Conservation (phyloP, 2,797 vertebrate species). For the Acanthornis magna region DNA sequence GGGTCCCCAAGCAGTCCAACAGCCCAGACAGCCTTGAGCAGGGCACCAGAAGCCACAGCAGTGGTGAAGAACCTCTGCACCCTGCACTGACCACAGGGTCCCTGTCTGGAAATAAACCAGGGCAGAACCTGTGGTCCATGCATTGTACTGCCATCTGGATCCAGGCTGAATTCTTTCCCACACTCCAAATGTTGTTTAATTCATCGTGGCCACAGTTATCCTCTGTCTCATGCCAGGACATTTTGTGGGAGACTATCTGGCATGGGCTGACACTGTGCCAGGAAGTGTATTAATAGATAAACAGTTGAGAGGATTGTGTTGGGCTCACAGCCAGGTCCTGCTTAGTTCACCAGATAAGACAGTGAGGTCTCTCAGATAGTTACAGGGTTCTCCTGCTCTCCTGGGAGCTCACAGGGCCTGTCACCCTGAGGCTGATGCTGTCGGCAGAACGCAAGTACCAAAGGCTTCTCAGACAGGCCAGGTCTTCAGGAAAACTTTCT, state of each 20-base stretch:
- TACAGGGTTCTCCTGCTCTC: neutral
- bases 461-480: neutral
- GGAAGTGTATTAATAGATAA: constrained; percentile 44
- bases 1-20: neutral
- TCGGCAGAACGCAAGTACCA: neutral
- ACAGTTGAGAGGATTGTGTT: constrained; percentile 1
- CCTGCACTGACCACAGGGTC: neutral
- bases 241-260: constrained; percentile 29
- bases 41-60: neutral
- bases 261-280: constrained; percentile 14
- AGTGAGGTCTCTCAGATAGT: neutral
- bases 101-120: neutral
- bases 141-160: neutral
- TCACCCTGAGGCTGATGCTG: neutral
- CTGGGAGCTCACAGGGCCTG: neutral
- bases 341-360: neutral
- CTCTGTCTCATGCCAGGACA: constrained; percentile 10
- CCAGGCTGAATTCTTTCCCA: constrained; percentile 13
- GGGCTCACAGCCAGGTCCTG: neutral
- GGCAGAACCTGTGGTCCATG: neutral
- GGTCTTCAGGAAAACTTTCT: neutral
- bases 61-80: neutral
- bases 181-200: constrained; percentile 52
- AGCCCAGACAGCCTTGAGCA: neutral
- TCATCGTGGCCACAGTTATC: neutral